Evolutionary conservation across 2,888 invertebrate species (phyloP).

Genomic region (Fissipunctia ypsillon): DNA sequence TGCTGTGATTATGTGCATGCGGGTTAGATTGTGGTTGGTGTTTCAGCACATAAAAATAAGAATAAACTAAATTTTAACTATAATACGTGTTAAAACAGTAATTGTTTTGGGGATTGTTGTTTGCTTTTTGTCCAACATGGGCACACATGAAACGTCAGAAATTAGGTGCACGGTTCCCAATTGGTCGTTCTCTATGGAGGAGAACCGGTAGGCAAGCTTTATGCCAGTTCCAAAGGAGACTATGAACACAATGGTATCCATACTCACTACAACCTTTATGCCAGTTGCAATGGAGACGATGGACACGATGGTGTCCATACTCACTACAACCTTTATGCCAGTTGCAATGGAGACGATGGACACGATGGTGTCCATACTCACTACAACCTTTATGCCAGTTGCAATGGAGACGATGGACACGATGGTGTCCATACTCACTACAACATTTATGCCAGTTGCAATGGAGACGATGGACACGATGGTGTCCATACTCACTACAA

Average conservation of each 20-base stretch:
- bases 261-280: background rate
- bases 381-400: background rate
- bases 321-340: background rate
- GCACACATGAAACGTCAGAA: background rate
- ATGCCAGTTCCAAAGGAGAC: background rate
- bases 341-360: background rate
- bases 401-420: background rate
- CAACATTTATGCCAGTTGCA: background rate
- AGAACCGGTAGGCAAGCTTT: background rate
- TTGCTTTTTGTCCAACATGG: no score
- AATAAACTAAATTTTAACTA: background rate
- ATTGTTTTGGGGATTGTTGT: background rate
- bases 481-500: no score
- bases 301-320: no score
- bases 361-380: no score
- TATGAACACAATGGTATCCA: background rate
- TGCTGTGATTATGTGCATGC: conserved; percentile 29
- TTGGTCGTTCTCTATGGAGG: no score
- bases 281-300: background rate
- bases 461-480: background rate
- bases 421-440: no score
- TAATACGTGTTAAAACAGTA: background rate
- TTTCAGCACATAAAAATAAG: background rate
- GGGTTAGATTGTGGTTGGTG: conserved; percentile 22
- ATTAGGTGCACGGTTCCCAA: no score